Evolutionary conservation across 1,140 invertebrate species (phyloP).

Genomic region (Solenopsis invicta): DNA sequence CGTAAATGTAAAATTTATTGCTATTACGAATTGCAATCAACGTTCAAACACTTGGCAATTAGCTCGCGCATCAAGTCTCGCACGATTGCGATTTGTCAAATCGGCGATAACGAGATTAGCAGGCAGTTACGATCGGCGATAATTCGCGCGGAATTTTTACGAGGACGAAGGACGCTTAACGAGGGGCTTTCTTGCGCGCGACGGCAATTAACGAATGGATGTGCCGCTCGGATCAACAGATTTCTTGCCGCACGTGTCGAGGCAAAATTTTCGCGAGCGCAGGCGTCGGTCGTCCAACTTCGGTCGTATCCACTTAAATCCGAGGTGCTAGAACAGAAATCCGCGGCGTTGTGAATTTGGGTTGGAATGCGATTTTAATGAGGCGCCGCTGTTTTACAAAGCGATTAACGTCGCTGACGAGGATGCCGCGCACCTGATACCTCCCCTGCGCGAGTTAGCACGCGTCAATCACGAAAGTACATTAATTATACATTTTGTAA

Average conservation of each 20-base stretch:
- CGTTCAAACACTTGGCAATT: constrained; percentile 13
- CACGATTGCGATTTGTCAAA: constrained; percentile 11
- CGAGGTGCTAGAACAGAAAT: constrained; percentile 23
- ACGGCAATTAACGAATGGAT: constrained; percentile 50
- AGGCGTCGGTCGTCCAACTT: constrained; percentile 33
- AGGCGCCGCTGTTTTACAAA: constrained; percentile 28
- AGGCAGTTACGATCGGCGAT: neutral
- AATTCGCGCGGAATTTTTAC: constrained; percentile 52
- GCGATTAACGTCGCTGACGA: constrained; percentile 52
- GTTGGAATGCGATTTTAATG: constrained; percentile 61
- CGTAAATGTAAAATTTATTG: neutral
- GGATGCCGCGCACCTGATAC: neutral
- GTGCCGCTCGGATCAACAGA: constrained; percentile 43
- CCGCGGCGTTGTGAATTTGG: constrained; percentile 51
- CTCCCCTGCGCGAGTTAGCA: neutral
- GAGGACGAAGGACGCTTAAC: constrained; percentile 43
- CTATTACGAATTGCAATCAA: constrained; percentile 6
- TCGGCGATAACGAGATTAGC: constrained; percentile 37
- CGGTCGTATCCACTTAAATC: constrained; percentile 47
- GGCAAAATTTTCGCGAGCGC: constrained; percentile 5
- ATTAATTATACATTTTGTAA: constrained; percentile 43
- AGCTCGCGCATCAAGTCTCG: neutral
- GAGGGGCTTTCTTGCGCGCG: constrained; percentile 60
- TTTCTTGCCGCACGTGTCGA: constrained; percentile 49
- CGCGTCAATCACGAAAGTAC: neutral